Evolutionary conservation across 2,888 invertebrate species (phyloP).

Genomic region (Eupithecia subumbrata): DNA sequence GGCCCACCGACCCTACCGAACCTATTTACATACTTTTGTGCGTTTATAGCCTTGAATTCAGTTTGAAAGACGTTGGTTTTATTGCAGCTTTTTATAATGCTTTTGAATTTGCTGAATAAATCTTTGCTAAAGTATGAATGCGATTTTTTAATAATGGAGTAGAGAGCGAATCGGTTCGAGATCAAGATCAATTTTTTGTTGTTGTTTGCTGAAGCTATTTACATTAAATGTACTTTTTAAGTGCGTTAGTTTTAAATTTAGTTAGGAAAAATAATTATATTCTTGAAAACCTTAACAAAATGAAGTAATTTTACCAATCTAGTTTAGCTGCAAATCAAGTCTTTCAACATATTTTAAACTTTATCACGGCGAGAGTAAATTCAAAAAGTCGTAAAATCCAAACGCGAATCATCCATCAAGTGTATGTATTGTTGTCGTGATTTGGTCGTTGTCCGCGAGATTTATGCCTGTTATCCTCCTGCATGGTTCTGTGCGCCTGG

Average conservation of each 20-base stretch:
- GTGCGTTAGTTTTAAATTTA: not conserved
- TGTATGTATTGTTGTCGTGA: slow-evolving; percentile 23
- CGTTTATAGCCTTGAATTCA: slow-evolving; percentile 12
- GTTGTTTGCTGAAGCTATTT: not conserved
- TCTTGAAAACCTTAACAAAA: not conserved
- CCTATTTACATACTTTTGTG: slow-evolving; percentile 16
- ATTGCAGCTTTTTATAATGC: slow-evolving; percentile 8
- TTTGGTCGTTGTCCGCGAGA: slow-evolving; percentile 14
- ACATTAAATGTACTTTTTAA: not conserved
- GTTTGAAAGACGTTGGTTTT: slow-evolving; percentile 10
- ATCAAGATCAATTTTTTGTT: not conserved
- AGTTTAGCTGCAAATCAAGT: slow-evolving; percentile 1
- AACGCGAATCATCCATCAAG: slow-evolving; percentile 17
- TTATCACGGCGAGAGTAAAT: slow-evolving; percentile 5
- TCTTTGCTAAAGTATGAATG: not conserved
- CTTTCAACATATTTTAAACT: not conserved
- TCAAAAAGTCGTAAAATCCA: slow-evolving; percentile 14
- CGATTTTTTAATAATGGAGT: not conserved
- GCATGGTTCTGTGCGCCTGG: slow-evolving; percentile 14
- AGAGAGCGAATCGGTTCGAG: not conserved
- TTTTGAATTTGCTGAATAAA: slow-evolving; percentile 2
- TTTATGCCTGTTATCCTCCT: slow-evolving; percentile 22
- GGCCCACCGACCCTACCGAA: slow-evolving; percentile 9
- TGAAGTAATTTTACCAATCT: not conserved
- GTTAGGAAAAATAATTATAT: not conserved